Evolutionary conservation across 2,797 vertebrate genomes (phyloP).

Genomic region (Enteromius unitaeniatus): DNA sequence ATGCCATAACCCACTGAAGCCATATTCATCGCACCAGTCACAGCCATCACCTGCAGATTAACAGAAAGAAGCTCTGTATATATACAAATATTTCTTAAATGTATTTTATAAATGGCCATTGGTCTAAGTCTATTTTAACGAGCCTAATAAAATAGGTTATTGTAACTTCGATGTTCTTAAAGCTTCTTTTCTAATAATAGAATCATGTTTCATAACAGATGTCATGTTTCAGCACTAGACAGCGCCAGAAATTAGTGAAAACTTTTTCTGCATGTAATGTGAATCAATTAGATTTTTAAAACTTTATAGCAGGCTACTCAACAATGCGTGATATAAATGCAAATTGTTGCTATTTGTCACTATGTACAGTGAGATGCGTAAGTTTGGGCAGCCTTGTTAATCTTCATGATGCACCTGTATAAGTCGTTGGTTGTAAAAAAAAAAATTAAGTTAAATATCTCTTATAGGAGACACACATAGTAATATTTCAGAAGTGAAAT

Average conservation of each 20-base stretch:
- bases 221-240: constrained; percentile 32
- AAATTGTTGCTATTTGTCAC: too few relatives aligned
- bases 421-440: too few relatives aligned
- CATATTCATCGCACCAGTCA: not conserved
- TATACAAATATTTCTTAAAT: not conserved
- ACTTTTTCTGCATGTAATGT: not conserved
- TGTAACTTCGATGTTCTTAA: not conserved
- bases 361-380: too few relatives aligned
- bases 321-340: not conserved
- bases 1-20: too few relatives aligned
- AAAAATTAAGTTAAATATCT: too few relatives aligned
- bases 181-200: not conserved
- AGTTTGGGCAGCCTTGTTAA: too few relatives aligned
- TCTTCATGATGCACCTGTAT: too few relatives aligned
- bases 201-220: not conserved
- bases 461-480: too few relatives aligned
- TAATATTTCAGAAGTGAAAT: too few relatives aligned
- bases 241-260: not conserved
- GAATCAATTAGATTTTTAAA: not conserved
- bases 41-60: not conserved
- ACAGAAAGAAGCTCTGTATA: not conserved
- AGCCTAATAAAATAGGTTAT: not conserved
- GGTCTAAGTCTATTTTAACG: not conserved
- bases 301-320: not conserved
- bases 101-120: not conserved